These are phyloP conservation scores for Zosterops lateralis DNA, from an alignment of 2,113 vertebrate species.

Conservation along the genomic window DNA sequence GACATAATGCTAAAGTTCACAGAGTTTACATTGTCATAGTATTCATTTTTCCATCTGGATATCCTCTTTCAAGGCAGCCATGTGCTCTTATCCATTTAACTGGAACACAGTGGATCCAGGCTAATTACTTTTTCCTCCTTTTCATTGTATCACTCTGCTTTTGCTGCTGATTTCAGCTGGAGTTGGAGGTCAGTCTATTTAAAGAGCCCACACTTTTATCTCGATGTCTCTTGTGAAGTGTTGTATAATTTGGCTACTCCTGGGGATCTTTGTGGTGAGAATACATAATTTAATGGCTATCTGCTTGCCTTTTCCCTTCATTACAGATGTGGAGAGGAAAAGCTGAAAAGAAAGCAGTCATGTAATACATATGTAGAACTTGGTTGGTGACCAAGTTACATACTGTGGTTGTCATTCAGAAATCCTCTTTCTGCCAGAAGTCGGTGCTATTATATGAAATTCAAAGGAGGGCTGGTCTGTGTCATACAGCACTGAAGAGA, in stretches of 20 bases:
- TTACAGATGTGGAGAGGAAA: neutral
- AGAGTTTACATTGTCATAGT: slow-evolving; percentile 9
- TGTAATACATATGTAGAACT: neutral
- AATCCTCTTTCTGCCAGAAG: neutral
- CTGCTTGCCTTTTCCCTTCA: neutral
- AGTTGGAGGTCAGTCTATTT: slow-evolving; percentile 56
- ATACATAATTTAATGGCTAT: slow-evolving; percentile 2
- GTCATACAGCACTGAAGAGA: neutral
- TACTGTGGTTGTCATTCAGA: neutral
- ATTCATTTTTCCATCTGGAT: neutral
- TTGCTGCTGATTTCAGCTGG: slow-evolving; percentile 61
- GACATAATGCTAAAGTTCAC: neutral
- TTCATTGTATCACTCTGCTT: slow-evolving; percentile 4
- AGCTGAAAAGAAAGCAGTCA: neutral
- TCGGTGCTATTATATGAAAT: neutral
- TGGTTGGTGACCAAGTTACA: neutral
- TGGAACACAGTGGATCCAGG: slow-evolving; percentile 37
- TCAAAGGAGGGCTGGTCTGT: neutral
- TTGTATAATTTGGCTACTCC: slow-evolving; percentile 37
- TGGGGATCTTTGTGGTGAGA: neutral
- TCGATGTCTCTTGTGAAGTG: neutral
- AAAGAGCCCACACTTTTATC: slow-evolving; percentile 35
- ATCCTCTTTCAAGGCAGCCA: slow-evolving; percentile 16
- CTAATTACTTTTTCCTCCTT: slow-evolving; percentile 6
- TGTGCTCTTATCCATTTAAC: slow-evolving; percentile 14